phyloP scores from a whole-genome alignment of 2,113 vertebrate species.

The Tyto alba region DNA sequence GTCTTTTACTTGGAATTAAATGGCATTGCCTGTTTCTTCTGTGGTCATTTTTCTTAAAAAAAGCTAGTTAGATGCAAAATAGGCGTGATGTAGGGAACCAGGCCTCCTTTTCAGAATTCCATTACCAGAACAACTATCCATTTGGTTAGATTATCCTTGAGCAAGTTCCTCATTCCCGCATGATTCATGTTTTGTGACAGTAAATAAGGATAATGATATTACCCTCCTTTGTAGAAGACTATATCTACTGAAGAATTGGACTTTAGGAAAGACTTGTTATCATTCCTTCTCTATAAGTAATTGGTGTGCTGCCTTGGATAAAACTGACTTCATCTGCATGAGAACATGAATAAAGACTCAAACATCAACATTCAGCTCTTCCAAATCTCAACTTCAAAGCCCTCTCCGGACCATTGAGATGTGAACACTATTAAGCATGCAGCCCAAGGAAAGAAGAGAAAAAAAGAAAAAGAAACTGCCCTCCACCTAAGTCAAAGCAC shows the following conservation, averaged over 20 bases:
- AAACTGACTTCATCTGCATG: not conserved
- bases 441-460: not conserved
- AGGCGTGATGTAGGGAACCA: not conserved
- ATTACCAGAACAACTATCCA: not conserved
- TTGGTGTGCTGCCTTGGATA: not conserved
- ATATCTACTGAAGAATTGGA: not conserved
- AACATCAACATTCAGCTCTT: not conserved
- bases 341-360: not conserved
- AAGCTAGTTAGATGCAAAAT: fast-evolving
- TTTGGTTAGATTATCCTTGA: not conserved
- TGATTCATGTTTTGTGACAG: not conserved
- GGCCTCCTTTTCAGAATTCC: not conserved
- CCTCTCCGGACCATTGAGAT: not conserved
- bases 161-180: not conserved
- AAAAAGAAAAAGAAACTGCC: not conserved
- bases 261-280: not conserved
- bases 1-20: not conserved
- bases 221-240: not conserved
- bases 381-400: conserved; percentile 2
- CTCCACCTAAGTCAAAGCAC: not conserved
- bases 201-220: not conserved
- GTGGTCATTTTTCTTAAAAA: not conserved
- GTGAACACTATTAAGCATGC: not conserved
- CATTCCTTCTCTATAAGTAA: not conserved
- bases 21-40: not conserved